Conservation (phyloP, 2,113 vertebrate genomes). For the Leptobrachium leishanense region DNA sequence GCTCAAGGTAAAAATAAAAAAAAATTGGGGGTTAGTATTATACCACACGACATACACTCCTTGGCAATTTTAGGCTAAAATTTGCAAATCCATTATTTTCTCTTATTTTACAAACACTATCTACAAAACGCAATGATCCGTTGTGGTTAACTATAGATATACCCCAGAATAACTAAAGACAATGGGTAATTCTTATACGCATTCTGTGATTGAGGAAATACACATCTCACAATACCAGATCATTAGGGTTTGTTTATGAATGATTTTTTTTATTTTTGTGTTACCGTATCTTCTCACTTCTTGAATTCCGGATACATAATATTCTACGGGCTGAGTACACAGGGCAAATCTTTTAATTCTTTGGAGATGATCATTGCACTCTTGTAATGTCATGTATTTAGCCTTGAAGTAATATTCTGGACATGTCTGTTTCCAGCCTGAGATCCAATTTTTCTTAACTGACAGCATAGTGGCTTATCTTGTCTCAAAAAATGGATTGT, state of each 20-base stretch:
- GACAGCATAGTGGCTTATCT: constrained; percentile 49
- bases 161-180: too few relatives aligned
- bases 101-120: too few relatives aligned
- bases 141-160: too few relatives aligned
- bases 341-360: constrained; percentile 24
- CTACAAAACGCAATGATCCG: too few relatives aligned
- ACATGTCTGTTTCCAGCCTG: constrained; percentile 34
- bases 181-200: too few relatives aligned
- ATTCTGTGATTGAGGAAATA: background rate
- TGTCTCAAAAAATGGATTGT: constrained; percentile 51
- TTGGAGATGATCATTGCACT: constrained; percentile 33
- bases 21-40: too few relatives aligned
- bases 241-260: background rate
- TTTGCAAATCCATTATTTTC: too few relatives aligned
- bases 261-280: background rate
- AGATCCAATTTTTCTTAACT: constrained; percentile 48
- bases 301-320: background rate
- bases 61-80: too few relatives aligned
- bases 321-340: background rate
- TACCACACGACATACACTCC: too few relatives aligned
- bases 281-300: too few relatives aligned
- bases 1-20: too few relatives aligned
- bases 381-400: constrained; percentile 35
- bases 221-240: background rate
- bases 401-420: constrained; percentile 42